These are phyloP conservation scores for Peromyscus californicus DNA, from an alignment of 2,113 vertebrate species.

Conservation along the genomic window DNA sequence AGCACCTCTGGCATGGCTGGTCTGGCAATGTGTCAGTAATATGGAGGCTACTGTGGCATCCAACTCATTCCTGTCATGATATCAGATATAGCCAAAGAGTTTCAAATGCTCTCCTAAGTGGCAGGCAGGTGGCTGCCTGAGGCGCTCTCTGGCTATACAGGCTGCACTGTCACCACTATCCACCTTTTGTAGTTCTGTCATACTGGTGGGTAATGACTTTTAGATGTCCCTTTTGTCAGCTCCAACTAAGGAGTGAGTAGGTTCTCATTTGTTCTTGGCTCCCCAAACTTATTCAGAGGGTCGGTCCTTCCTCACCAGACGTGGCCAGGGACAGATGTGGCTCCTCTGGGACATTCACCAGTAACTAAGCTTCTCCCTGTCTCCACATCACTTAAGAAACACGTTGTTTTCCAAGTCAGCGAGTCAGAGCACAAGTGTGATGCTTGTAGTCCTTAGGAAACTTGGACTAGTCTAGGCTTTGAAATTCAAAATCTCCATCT, in stretches of 20 bases:
- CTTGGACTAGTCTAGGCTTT: neutral
- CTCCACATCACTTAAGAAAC: conserved; percentile 2
- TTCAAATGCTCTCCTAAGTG: neutral
- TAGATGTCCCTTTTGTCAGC: neutral
- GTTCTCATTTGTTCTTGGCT: neutral
- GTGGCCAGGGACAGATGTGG: neutral
- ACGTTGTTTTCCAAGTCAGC: neutral
- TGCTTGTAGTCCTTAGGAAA: neutral
- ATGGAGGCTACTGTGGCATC: neutral
- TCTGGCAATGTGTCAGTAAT: neutral
- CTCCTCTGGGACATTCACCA: neutral
- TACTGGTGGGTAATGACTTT: accelerated
- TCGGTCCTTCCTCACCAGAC: neutral
- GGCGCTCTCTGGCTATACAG: neutral
- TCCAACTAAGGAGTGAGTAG: neutral
- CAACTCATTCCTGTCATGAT: neutral
- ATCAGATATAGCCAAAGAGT: neutral
- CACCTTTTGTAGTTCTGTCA: neutral
- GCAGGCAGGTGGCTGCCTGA: neutral
- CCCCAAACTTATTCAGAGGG: neutral
- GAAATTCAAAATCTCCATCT: neutral
- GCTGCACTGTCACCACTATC: neutral
- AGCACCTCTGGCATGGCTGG: neutral
- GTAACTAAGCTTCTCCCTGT: neutral
- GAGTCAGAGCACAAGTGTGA: neutral